A percentile compares a stretch with the other conserved stretches of the same genome.
Conservation (phyloP, 2,113 vertebrate genomes). For the Xenopus laevis region DNA sequence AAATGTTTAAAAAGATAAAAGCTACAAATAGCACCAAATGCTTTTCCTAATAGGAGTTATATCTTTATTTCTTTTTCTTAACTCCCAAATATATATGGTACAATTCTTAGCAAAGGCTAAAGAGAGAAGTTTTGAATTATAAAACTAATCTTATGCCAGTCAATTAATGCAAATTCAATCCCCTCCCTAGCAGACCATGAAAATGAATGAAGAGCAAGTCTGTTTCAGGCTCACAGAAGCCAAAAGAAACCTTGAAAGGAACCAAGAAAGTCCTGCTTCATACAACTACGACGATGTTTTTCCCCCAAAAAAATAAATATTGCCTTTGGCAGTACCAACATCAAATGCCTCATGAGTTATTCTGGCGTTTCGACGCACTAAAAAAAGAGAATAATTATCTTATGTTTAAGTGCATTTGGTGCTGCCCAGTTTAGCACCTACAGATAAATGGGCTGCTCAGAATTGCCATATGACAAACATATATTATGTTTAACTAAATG, state of each 20-base stretch:
- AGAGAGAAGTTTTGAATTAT: slow-evolving; percentile 1
- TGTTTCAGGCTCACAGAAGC: slow-evolving; percentile 58
- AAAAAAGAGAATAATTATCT: slow-evolving; percentile 46
- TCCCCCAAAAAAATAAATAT: slow-evolving; percentile 67
- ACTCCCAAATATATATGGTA: too few relatives aligned
- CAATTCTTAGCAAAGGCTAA: too few relatives aligned
- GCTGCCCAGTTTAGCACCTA: slow-evolving; percentile 27
- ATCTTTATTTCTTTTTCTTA: too few relatives aligned
- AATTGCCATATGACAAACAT: not conserved
- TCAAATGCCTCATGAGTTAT: slow-evolving; percentile 62
- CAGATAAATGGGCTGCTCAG: slow-evolving; percentile 5
- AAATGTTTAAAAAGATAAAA: too few relatives aligned
- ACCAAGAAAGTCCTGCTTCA: slow-evolving; percentile 58
- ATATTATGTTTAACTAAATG: slow-evolving; percentile 8
- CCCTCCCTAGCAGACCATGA: slow-evolving; percentile 51
- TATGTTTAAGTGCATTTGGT: slow-evolving; percentile 21
- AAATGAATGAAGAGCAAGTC: slow-evolving; percentile 61
- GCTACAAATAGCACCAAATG: too few relatives aligned
- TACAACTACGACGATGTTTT: slow-evolving; percentile 62
- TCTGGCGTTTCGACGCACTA: slow-evolving; percentile 56
- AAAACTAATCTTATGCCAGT: slow-evolving; percentile 41
- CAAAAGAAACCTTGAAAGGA: slow-evolving; percentile 63
- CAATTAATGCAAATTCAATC: slow-evolving; percentile 52
- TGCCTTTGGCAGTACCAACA: slow-evolving; percentile 60
- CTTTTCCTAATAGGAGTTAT: too few relatives aligned